phyloP scores from a whole-genome alignment of 35 echinoderm and acorn worm genomes.

The Patiria miniata region DNA sequence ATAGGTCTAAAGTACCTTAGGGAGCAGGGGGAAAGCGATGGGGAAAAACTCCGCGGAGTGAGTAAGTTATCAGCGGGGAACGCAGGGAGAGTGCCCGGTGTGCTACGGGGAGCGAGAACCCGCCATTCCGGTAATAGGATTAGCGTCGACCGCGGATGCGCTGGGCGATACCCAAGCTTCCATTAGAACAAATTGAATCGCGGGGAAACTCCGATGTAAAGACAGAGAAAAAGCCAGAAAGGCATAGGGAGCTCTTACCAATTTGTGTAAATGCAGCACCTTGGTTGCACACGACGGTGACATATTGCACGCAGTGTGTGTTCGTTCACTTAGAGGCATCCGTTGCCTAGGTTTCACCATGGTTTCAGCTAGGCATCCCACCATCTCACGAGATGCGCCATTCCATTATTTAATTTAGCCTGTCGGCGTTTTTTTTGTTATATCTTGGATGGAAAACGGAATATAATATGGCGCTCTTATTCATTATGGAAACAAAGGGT shows the following conservation, averaged over 20 bases:
- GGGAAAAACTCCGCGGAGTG: neutral
- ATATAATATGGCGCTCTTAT: too few species aligned
- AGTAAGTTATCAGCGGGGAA: neutral
- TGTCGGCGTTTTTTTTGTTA: too few species aligned
- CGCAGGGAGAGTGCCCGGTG: neutral
- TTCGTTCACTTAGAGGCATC: too few species aligned
- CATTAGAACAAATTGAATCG: constrained; percentile 12
- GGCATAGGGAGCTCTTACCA: neutral
- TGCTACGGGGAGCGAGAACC: neutral
- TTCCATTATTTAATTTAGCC: too few species aligned
- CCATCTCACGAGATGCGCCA: too few species aligned
- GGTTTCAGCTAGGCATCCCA: too few species aligned
- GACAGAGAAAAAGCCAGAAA: too few species aligned
- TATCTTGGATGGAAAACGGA: too few species aligned
- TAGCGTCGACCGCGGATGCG: neutral
- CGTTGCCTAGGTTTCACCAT: too few species aligned
- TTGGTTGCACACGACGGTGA: neutral
- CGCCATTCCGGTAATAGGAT: constrained; percentile 12
- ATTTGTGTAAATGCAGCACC: constrained; percentile 1
- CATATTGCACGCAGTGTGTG: neutral
- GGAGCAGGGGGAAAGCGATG: neutral
- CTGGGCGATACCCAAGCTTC: neutral
- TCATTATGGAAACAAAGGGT: too few species aligned
- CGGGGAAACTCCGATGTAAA: too few species aligned
- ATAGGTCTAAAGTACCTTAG: neutral